phyloP scores from a whole-genome alignment of 1,140 invertebrate species.

The Carposina sasakii region DNA sequence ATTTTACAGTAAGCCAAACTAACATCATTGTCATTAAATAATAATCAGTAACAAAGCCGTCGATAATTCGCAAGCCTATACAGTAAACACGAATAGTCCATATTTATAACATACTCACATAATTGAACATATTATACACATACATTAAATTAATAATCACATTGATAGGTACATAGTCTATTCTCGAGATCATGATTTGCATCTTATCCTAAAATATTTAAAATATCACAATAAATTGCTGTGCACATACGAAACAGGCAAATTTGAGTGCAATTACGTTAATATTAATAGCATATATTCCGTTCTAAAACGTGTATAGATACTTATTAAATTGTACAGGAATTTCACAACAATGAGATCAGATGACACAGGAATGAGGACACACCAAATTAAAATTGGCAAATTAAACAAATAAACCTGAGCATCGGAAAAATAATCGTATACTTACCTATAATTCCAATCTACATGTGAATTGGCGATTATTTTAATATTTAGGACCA shows the following conservation, averaged over 20 bases:
- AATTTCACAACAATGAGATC: too few relatives aligned
- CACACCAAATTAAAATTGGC: too few relatives aligned
- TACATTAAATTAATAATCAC: constrained; percentile 59
- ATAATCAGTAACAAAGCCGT: too few relatives aligned
- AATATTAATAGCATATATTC: constrained; percentile 50
- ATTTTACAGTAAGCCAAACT: too few relatives aligned
- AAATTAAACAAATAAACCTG: too few relatives aligned
- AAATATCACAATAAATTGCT: constrained; percentile 73
- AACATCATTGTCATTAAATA: too few relatives aligned
- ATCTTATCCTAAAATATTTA: constrained; percentile 69
- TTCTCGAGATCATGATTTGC: constrained; percentile 51
- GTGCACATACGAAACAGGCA: constrained; percentile 72
- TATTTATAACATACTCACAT: constrained; percentile 49
- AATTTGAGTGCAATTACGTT: constrained; percentile 71
- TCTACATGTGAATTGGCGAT: too few relatives aligned
- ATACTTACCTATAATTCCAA: too few relatives aligned
- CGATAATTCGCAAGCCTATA: constrained; percentile 24
- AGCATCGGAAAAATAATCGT: too few relatives aligned
- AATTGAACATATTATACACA: constrained; percentile 24
- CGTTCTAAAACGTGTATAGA: constrained; percentile 50
- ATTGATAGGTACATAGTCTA: constrained; percentile 61
- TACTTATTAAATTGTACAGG: constrained; percentile 40
- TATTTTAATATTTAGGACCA: too few relatives aligned
- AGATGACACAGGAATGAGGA: too few relatives aligned
- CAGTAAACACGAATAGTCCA: constrained; percentile 28